A percentile compares a stretch with the other conserved stretches of the same genome.
These are phyloP conservation scores for Semnornis frantzii DNA, from an alignment of 2,113 vertebrate species.

Conservation along the genomic window DNA sequence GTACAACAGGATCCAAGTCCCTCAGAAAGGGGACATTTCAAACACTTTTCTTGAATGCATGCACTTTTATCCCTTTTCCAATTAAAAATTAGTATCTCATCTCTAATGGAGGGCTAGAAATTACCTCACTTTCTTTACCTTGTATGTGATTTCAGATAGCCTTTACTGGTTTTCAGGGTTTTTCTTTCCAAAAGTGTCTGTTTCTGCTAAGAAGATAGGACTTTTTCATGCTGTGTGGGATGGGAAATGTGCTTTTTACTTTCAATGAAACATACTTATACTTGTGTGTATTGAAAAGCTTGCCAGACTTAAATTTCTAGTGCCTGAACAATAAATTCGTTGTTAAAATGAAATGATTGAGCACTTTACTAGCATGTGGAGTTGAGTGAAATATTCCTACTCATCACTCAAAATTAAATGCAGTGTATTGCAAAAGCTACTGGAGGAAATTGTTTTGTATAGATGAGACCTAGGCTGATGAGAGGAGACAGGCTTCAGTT, in stretches of 20 bases:
- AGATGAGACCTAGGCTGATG: background rate
- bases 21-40: background rate
- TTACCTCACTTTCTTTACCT: background rate
- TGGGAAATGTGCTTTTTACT: background rate
- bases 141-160: background rate
- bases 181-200: background rate
- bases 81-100: background rate
- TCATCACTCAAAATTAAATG: background rate
- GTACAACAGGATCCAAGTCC: background rate
- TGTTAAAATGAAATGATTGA: background rate
- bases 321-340: background rate
- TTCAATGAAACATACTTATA: background rate
- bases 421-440: background rate
- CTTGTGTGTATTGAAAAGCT: background rate
- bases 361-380: background rate
- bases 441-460: background rate
- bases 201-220: background rate
- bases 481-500: too few species aligned
- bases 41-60: background rate
- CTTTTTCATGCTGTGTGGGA: background rate
- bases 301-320: background rate
- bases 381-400: background rate
- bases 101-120: background rate
- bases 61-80: background rate
- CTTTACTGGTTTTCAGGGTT: background rate